A percentile compares a stretch with the other conserved stretches of the same genome.
phyloP scores from a whole-genome alignment of 2,797 vertebrate genomes.

The Melanotaenia nigrans region DNA sequence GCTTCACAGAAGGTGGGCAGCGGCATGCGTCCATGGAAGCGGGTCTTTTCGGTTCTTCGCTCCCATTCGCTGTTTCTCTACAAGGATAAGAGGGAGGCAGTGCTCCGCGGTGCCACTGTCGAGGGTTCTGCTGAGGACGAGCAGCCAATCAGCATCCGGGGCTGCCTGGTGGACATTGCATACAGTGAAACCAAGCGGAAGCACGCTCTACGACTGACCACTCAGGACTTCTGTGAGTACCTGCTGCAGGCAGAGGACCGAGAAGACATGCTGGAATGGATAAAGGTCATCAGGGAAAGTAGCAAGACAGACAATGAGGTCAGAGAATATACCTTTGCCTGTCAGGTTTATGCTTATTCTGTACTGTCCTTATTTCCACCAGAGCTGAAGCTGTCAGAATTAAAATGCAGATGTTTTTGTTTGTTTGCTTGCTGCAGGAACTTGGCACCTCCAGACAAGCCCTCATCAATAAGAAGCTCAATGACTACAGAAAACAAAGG shows the following conservation, averaged over 20 bases:
- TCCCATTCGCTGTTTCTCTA: constrained; percentile 92
- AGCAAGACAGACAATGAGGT: constrained; percentile 98
- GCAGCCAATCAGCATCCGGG: constrained; percentile 94
- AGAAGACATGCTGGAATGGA: constrained; percentile 99
- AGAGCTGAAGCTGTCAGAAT: neutral
- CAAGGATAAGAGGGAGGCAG: constrained; percentile 96
- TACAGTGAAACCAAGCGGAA: constrained; percentile 98
- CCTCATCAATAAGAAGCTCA: constrained; percentile 97
- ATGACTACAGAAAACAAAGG: constrained; percentile 98
- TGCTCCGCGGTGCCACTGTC: constrained; percentile 83
- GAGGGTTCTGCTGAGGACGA: constrained; percentile 90
- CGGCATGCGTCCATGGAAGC: constrained; percentile 95
- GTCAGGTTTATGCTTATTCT: neutral
- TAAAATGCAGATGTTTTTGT: constrained; percentile 25
- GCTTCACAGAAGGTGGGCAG: constrained; percentile 91
- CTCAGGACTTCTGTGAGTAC: constrained; percentile 99
- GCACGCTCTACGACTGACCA: constrained; percentile 95
- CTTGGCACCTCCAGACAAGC: constrained; percentile 93
- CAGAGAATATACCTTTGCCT: constrained; percentile 61
- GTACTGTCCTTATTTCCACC: neutral
- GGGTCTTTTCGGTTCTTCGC: constrained; percentile 92
- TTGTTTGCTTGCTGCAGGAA: constrained; percentile 83
- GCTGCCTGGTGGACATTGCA: constrained; percentile 98
- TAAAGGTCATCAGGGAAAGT: constrained; percentile 94
- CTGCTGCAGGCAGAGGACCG: constrained; percentile 98